Evolutionary conservation across 2,797 vertebrate species (phyloP), one percentile per base, ranked within the genome.

Genomic region (Alauda arvensis): DNA sequence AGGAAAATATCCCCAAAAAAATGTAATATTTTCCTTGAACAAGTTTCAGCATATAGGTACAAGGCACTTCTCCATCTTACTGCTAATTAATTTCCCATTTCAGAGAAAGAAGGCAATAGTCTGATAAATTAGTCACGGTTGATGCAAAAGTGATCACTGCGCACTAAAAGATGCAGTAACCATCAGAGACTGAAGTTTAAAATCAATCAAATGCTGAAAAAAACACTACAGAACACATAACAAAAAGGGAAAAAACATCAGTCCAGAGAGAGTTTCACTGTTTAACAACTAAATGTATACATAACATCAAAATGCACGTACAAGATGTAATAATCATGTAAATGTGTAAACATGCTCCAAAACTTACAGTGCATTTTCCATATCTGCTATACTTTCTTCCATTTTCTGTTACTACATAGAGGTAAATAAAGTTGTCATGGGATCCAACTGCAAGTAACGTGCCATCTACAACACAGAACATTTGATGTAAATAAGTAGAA

Each of bases 361-460:
- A 95, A 98, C 99, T 98, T 93, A 99, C 99, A 93, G 98, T 97
- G 97, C 99, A 99, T 96, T 99, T 99, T 94, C 99, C 98, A 0
- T 98, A 98, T 96, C 99, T 97, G 96, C 98, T 99, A 95, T 99
- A 99, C 92, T 99, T 99, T 89, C 98, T 98, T 95, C 99, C 99
- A 85, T 98, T 98, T 94, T 99, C 99, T 12, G 98, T 97, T 85
- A 99, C 99, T 34, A 95, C 96, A 75, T 99, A 99, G 96, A 99
- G 98, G 97, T 99, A 99, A 98, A 99, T 99, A 74, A 99, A 99
- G 97, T 99, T 99, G 95, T 99, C 99, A 8, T 99, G 99, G 89
- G 99, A 99, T 85, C 99, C 99, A 65, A 99, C 98, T 59, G 99
- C 99, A 97, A 99, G 96, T 93, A 99, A 97, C 78, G 94, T 94